Evolutionary conservation across 2,797 vertebrate species (phyloP), one percentile per base, ranked within the genome.

Genomic region (Gambelia wislizenii): DNA sequence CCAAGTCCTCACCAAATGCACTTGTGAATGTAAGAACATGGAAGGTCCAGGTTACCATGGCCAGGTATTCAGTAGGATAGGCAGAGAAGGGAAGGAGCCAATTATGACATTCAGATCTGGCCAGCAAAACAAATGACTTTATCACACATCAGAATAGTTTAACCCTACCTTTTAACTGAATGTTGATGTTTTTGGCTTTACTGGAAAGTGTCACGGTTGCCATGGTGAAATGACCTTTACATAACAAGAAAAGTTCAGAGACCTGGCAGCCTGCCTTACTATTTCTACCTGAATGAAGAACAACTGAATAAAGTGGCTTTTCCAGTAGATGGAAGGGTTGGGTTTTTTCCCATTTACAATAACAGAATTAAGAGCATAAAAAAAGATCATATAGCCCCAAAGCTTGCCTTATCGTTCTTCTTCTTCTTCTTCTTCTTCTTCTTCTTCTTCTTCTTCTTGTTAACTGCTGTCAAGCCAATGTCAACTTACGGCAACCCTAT

Each of bases 231-330:
- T 39, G 42, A 91, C 77, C 87, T 92, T 61, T 0, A 0, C 90
- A 77, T 88, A 88, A 64, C 83, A 84, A 39, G 59, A 42, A 47
- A 94, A 90, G 87, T 90, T 88, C 80, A 89, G 74, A 87, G 61
- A 84, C 90, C 76, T 90, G 88, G 88, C 91, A 64, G 42, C 0
- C 54, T 22, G 81, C 47, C 39, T 84, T 5, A 47, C 69, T 86
- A 84, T 0, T 61, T 18, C 0, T 1, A 76, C 83, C 42, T n/a
- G 74, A 72, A 0, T 8, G 74, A 52, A 78, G 27, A 56, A 14
- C 0, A 8, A 22, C 36, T 67, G 54, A 59, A 75, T 83, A 84
- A 54, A 69, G 16, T 0, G 3, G 0, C 0, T 64, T 39, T 77
- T 9, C n/a, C 74, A 64, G 59, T 86, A 59, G 44, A 70, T 61